Base-by-base conservation (phyloP, 2,113 vertebrate species). In the Vulpes ferrilata region DNA sequence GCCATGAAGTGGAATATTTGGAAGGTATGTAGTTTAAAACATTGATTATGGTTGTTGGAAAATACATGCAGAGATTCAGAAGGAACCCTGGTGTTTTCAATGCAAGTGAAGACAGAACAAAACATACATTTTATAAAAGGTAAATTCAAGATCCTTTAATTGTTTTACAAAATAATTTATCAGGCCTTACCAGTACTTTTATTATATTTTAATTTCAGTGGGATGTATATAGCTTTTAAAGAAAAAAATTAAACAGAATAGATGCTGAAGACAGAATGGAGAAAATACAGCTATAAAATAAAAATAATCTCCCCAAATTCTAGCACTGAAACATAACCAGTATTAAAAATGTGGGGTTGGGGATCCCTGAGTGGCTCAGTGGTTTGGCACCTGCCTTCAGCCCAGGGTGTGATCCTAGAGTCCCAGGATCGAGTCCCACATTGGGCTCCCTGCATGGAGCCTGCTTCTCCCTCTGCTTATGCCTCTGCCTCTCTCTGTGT, bases 191-290 rank as follows among this genome's bases (percentile, higher is more conserved):
- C 5, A 85, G 6, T 65, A 11, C 85, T 96, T 89, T 80, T 90
- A 79, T 51, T 96, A 32, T 76, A 69, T 90, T 92, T 93, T 55
- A 62, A 92, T 85, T 90, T 90, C 51, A 89, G 13, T 57, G 20
- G 11, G 86, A 60, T 35, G 67, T 62, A 19, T 7, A 2, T 74
- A 73, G 23, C 30, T 79, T 73, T 94, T 43, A 93, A 84, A 81
- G 82, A 90, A 67, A 81, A 81, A 95, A n/a, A 51, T 32, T 94
- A 88, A 95, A 81, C 16, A 23, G 71, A 92, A 57, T 5, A 48
- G 27, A 76, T 74, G 16, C 43, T 71, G 20, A 59, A 69, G 35
- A 57, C 10, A 81, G 81, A 95, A 43, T 90, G 30, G 16, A 65
- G 35, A 78, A 85, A 90, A 90, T n/a, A 79, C 30, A 90, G 30